A percentile compares a stretch with the other conserved stretches of the same genome.
Evolutionary conservation across 2,797 vertebrate species (phyloP).

Genomic region (Eurystomus glaucurus): DNA sequence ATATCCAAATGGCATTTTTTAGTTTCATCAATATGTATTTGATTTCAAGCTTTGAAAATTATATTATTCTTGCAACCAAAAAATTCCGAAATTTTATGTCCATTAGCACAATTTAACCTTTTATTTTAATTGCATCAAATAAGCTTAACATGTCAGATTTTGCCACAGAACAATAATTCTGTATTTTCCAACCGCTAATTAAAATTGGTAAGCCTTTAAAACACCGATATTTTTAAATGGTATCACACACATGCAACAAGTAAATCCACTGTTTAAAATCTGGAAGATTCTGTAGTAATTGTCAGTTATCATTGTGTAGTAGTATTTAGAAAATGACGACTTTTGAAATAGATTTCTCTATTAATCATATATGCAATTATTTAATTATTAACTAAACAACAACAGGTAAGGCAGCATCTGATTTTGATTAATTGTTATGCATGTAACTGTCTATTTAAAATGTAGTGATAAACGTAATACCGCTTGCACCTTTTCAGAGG

Average conservation of each 20-base stretch:
- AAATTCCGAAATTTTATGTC: not conserved
- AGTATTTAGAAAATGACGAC: not conserved
- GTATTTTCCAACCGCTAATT: not conserved
- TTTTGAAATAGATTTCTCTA: not conserved
- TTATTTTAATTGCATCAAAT: not conserved
- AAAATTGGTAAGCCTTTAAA: not conserved
- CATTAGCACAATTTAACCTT: not conserved
- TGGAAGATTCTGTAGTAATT: not conserved
- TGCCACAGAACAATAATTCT: not conserved
- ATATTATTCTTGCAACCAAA: not conserved
- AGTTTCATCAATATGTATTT: not conserved
- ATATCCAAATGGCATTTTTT: accelerated
- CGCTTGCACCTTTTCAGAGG: not conserved
- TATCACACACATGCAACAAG: not conserved
- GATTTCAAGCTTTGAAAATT: accelerated
- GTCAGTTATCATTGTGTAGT: accelerated
- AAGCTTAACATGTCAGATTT: not conserved
- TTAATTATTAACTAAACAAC: not conserved
- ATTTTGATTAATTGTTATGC: not conserved
- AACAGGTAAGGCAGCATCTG: not conserved
- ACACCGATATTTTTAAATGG: not conserved
- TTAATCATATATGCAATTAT: not conserved
- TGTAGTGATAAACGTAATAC: not conserved
- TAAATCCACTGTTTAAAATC: not conserved
- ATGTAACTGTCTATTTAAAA: not conserved